These are phyloP conservation scores for Stratiomys singularior DNA, from an alignment of 2,888 invertebrate species.

Conservation along the genomic window DNA sequence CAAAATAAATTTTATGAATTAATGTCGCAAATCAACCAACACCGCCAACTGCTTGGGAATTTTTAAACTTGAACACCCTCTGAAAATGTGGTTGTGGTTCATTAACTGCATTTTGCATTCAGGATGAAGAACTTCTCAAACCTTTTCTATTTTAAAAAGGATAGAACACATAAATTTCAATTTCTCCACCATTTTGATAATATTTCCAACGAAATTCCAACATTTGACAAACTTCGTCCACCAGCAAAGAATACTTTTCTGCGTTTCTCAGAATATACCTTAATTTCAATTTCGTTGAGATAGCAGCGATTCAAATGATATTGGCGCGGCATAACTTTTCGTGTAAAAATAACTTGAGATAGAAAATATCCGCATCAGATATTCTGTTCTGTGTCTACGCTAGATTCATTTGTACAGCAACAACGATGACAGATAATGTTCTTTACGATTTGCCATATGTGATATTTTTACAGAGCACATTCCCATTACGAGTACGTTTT, in stretches of 20 bases:
- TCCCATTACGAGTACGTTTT: constrained; percentile 16
- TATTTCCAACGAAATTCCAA: too few species aligned
- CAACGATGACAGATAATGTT: constrained; percentile 21
- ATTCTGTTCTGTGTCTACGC: constrained; percentile 14
- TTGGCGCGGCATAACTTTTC: background rate
- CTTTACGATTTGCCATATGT: constrained; percentile 43
- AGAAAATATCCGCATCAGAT: constrained; percentile 5
- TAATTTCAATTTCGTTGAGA: background rate
- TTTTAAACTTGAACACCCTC: background rate
- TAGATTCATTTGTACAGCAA: background rate
- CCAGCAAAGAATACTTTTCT: too few species aligned
- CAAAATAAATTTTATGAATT: constrained; percentile 45
- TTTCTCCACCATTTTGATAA: too few species aligned
- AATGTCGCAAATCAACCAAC: constrained; percentile 19
- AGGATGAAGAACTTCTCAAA: too few species aligned
- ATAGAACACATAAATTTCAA: too few species aligned
- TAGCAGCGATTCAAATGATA: background rate
- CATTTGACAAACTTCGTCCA: too few species aligned
- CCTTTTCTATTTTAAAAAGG: too few species aligned
- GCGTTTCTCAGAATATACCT: background rate
- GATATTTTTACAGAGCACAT: background rate
- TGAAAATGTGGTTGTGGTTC: background rate
- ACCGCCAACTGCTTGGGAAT: background rate
- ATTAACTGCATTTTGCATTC: background rate
- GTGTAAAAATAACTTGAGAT: constrained; percentile 23